A percentile compares a stretch with the other conserved stretches of the same genome.
Conservation (phyloP, 2,113 vertebrate genomes). For the Apistogramma diplotaenia region DNA sequence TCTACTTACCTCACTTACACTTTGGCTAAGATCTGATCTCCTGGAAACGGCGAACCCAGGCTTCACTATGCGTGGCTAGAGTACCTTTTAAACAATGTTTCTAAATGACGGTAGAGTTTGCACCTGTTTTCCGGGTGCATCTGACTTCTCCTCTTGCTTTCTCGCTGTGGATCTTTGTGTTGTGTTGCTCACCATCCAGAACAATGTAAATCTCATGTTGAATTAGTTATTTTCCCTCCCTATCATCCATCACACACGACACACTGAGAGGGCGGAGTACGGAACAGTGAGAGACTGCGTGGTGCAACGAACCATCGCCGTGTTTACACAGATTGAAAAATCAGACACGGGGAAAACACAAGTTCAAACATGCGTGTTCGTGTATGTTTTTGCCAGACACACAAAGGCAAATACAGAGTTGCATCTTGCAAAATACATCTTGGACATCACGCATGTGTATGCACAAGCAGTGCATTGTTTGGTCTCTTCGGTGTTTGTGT, state of each 20-base stretch:
- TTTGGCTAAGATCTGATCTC: not conserved
- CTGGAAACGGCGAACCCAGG: not conserved
- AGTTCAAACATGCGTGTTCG: constrained; percentile 9
- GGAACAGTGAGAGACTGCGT: constrained; percentile 13
- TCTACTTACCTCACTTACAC: not conserved
- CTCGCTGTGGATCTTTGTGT: not conserved
- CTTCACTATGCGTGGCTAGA: not conserved
- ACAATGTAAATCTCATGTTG: constrained; percentile 63
- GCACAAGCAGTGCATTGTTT: not conserved
- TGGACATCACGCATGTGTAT: not conserved
- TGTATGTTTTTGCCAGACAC: not conserved
- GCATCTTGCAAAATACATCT: not conserved
- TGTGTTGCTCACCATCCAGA: constrained; percentile 28
- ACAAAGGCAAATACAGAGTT: not conserved
- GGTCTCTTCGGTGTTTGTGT: not conserved
- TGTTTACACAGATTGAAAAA: constrained; percentile 65
- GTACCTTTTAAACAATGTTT: not conserved
- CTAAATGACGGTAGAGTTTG: not conserved
- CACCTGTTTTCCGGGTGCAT: not conserved
- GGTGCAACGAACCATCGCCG: constrained; percentile 15
- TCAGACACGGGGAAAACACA: constrained; percentile 10
- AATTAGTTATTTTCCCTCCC: constrained; percentile 49
- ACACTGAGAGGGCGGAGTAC: constrained; percentile 15
- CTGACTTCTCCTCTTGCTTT: not conserved
- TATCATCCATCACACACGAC: constrained; percentile 53